Conservation (phyloP, 2,888 invertebrate species). For the Mellilla xanthometata region DNA sequence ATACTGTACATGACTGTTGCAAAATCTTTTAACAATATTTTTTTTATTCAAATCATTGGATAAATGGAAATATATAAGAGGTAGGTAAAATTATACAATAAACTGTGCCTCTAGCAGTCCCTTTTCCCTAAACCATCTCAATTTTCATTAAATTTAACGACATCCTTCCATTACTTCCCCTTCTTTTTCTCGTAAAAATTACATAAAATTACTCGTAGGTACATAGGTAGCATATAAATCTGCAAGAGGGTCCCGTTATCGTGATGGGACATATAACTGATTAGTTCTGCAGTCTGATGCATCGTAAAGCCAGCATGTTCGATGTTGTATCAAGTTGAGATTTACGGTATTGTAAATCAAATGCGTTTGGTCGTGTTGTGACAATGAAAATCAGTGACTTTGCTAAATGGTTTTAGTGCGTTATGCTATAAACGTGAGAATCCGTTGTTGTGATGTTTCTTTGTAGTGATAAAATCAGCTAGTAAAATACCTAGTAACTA, state of each 20-base stretch:
- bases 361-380: conserved; percentile 56
- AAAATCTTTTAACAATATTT: too few relatives aligned
- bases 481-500: too few relatives aligned
- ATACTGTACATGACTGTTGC: too few relatives aligned
- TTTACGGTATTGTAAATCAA: conserved; percentile 68
- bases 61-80: too few relatives aligned
- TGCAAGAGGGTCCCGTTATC: conserved; percentile 35
- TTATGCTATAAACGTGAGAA: conserved; percentile 1
- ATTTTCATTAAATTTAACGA: conserved; percentile 34
- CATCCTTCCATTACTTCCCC: conserved; percentile 39
- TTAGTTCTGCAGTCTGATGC: conserved; percentile 62
- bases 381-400: conserved; percentile 32
- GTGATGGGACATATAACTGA: conserved; percentile 43
- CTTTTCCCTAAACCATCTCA: too few relatives aligned
- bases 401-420: conserved; percentile 1
- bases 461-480: too few relatives aligned
- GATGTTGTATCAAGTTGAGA: conserved; percentile 64
- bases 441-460: not conserved
- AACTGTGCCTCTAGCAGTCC: too few relatives aligned
- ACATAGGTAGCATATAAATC: conserved; percentile 35
- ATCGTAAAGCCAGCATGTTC: conserved; percentile 49
- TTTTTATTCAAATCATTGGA: too few relatives aligned
- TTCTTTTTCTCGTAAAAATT: conserved; percentile 41
- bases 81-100: too few relatives aligned
- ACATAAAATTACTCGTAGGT: conserved; percentile 31